Conservation (phyloP, 2,888 invertebrate genomes). For the Volucella bombylans region DNA sequence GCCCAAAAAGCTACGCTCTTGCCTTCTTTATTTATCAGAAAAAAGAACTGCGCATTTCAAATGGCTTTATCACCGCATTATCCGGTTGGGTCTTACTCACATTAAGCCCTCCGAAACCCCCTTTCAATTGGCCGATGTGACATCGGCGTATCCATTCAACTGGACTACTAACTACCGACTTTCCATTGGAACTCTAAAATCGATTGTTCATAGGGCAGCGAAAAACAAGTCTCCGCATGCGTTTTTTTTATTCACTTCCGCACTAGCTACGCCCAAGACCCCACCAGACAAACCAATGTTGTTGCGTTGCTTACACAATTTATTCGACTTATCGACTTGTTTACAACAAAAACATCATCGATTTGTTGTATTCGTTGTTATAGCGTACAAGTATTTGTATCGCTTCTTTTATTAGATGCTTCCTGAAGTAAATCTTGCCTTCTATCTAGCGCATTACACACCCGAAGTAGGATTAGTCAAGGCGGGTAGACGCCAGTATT, state of each 20-base stretch:
- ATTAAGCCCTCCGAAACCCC: background rate
- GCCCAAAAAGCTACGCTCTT: background rate
- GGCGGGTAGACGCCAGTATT: constrained; percentile 1
- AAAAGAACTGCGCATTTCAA: background rate
- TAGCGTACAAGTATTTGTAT: constrained; percentile 15
- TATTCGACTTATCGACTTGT: background rate
- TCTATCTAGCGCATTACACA: constrained; percentile 9
- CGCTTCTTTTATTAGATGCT: constrained; percentile 9
- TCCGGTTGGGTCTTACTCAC: background rate
- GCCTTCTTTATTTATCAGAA: background rate
- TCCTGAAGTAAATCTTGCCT: constrained; percentile 9
- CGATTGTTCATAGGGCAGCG: no score
- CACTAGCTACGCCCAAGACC: background rate
- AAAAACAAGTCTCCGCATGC: no score
- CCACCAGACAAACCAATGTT: background rate
- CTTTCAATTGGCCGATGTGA: background rate
- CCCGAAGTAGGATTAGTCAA: constrained; percentile 16
- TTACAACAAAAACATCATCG: constrained; percentile 10
- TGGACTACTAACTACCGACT: no score
- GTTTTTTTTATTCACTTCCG: background rate
- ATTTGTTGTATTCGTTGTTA: background rate
- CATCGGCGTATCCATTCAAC: no score
- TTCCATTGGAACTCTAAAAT: no score
- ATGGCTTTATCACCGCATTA: background rate
- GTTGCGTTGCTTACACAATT: constrained; percentile 7